Percentiles rank a stretch among this genome's conserved stretches.
These are phyloP conservation scores for Scylla paramamosain DNA, from an alignment of 1,140 invertebrate genomes.

Conservation along the genomic window DNA sequence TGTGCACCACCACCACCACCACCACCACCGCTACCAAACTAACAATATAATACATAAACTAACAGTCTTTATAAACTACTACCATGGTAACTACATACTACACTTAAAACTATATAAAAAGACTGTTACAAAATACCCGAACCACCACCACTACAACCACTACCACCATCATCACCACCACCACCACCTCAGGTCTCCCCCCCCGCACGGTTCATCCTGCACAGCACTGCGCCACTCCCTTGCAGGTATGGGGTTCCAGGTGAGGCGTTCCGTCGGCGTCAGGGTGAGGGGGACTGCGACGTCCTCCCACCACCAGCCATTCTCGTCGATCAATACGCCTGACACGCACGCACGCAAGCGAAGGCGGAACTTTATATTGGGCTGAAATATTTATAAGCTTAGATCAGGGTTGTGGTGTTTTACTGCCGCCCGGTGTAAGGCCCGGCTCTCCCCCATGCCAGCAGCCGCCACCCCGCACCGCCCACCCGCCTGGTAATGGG, in stretches of 20 bases:
- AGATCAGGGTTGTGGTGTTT: conserved; percentile 8
- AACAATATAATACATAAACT: no score
- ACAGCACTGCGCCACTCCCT: conserved; percentile 16
- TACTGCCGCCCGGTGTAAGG: background rate
- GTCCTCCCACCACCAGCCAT: conserved; percentile 16
- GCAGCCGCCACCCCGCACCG: background rate
- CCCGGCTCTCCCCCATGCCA: background rate
- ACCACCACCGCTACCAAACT: no score
- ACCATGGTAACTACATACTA: no score
- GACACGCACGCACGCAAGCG: conserved; percentile 16
- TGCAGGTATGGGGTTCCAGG: background rate
- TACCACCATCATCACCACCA: background rate
- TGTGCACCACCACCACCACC: no score
- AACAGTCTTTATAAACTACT: no score
- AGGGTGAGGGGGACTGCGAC: background rate
- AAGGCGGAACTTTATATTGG: conserved; percentile 22
- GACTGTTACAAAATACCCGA: background rate
- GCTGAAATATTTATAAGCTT: conserved; percentile 16
- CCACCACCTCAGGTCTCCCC: background rate
- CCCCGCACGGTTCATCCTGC: background rate
- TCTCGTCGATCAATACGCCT: conserved; percentile 11
- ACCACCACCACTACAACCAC: background rate
- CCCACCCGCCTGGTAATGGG: background rate
- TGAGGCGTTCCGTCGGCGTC: background rate
- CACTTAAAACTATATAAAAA: no score